Percentiles rank a stretch among this genome's conserved stretches.
Conservation (phyloP, 2,797 vertebrate species). For the Acanthis flammea region DNA sequence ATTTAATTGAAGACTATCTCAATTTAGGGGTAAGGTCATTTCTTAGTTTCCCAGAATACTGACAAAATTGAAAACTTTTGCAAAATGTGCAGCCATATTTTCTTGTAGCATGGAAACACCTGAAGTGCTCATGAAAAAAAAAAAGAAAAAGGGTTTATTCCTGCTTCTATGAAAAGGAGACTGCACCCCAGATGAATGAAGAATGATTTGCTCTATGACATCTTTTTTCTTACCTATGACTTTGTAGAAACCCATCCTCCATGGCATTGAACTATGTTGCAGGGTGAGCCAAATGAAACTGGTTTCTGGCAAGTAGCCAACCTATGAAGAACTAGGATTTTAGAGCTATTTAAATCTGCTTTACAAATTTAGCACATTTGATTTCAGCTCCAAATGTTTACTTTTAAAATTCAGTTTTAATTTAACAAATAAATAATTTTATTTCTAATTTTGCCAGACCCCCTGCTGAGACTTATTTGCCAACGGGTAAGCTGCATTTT, state of each 20-base stretch:
- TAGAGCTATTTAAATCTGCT: neutral
- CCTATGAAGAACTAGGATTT: neutral
- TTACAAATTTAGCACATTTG: neutral
- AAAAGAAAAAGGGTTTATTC: neutral
- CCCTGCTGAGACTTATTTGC: neutral
- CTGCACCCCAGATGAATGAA: neutral
- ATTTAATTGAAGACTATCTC: neutral
- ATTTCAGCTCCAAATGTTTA: neutral
- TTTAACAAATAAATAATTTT: neutral
- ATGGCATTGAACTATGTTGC: neutral
- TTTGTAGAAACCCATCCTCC: neutral
- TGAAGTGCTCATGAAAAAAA: neutral
- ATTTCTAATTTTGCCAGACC: neutral
- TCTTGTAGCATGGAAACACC: neutral
- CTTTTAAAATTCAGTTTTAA: neutral
- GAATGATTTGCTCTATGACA: neutral
- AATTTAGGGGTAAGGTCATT: neutral
- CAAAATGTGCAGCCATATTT: neutral
- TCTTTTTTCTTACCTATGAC: neutral
- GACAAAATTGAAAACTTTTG: neutral
- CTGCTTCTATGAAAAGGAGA: neutral
- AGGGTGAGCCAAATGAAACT: neutral
- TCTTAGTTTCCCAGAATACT: neutral
- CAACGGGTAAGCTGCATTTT: neutral
- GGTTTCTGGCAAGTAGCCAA: neutral